These are phyloP conservation scores for Drosophila multiciliata DNA, from an alignment of 2,888 invertebrate species.

Conservation along the genomic window DNA sequence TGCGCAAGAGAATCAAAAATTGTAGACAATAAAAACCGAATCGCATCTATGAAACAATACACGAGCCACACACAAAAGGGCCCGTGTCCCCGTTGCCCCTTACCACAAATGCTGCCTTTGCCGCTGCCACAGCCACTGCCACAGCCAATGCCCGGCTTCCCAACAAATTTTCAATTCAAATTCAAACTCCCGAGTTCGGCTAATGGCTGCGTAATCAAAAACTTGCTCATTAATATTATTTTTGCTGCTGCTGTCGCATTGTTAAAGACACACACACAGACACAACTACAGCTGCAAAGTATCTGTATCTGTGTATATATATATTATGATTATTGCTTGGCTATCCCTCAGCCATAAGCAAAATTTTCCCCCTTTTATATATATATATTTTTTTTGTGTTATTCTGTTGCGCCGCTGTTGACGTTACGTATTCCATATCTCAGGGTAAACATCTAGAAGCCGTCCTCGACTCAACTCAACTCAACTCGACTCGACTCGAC, in stretches of 20 bases:
- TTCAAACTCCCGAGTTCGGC: conserved; percentile 50
- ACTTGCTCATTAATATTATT: conserved; percentile 77
- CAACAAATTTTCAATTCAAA: conserved; percentile 53
- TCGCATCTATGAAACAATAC: conserved; percentile 57
- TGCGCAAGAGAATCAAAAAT: conserved; percentile 48
- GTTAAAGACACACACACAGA: conserved; percentile 29
- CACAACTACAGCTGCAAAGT: conserved; percentile 34
- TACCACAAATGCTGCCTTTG: background rate
- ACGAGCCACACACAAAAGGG: conserved; percentile 28
- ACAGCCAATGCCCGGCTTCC: background rate
- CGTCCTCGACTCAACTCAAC: conserved; percentile 36
- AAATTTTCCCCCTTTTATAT: conserved; percentile 55
- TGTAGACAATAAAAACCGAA: conserved; percentile 60
- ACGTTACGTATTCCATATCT: conserved; percentile 65
- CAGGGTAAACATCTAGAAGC: conserved; percentile 62
- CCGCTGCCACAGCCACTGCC: background rate
- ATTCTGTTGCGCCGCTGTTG: conserved; percentile 33
- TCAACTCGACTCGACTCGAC: background rate
- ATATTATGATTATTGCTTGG: conserved; percentile 65
- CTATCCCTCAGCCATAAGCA: conserved; percentile 51
- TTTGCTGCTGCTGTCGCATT: conserved; percentile 52
- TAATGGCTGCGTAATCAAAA: conserved; percentile 73
- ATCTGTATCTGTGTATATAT: conserved; percentile 45
- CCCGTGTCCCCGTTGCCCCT: conserved; percentile 1
- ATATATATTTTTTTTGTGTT: background rate